Conservation (phyloP, 2,888 invertebrate genomes). For the Spodoptera littoralis region DNA sequence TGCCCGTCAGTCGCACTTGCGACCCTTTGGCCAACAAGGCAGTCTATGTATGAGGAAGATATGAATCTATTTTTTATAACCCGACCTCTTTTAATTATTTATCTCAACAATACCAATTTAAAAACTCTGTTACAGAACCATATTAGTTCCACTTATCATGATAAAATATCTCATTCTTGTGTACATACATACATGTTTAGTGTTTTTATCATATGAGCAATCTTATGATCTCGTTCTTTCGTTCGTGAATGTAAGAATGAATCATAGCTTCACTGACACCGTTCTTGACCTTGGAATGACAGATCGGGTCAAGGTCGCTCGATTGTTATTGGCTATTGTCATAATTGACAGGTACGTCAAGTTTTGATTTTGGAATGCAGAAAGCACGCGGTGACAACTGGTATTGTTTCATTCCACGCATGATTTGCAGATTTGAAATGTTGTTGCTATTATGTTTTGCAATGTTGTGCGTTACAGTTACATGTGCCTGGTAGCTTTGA, state of each 20-base stretch:
- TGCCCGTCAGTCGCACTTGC: too few species aligned
- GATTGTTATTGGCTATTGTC: conserved; percentile 70
- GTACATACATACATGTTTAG: conserved; percentile 21
- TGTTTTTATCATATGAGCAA: conserved; percentile 45
- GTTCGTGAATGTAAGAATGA: conserved; percentile 57
- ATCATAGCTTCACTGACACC: conserved; percentile 53
- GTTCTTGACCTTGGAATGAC: conserved; percentile 72
- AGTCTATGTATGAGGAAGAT: too few species aligned
- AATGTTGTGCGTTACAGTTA: conserved; percentile 15
- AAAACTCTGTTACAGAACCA: conserved; percentile 15
- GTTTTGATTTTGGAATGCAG: conserved; percentile 56
- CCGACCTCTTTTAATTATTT: neutral
- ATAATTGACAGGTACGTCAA: conserved; percentile 73
- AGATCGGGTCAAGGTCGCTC: conserved; percentile 72
- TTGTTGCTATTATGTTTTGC: conserved; percentile 21
- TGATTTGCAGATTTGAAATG: conserved; percentile 41
- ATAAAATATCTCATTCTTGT: conserved; percentile 54
- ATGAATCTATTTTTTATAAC: too few species aligned
- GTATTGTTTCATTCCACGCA: conserved; percentile 33
- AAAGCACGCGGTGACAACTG: conserved; percentile 41
- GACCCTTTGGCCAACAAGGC: too few species aligned
- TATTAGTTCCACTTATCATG: conserved; percentile 41
- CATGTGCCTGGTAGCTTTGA: too few species aligned
- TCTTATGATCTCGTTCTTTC: conserved; percentile 50
- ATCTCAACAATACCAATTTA: conserved; percentile 9